Conservation (phyloP, 2,797 vertebrate species). For the Ispidina lecontei region DNA sequence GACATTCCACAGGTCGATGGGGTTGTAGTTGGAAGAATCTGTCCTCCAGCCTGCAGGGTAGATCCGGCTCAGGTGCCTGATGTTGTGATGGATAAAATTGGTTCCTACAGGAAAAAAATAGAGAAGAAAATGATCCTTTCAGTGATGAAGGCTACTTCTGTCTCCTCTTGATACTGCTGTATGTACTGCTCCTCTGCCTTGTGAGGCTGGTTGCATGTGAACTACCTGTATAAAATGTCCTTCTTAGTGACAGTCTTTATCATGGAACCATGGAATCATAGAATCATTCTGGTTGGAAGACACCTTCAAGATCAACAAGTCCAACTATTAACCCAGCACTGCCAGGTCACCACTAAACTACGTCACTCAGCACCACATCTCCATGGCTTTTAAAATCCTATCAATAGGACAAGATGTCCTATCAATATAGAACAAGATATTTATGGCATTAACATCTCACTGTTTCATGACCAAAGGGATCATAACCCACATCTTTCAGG, state of each 20-base stretch:
- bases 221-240: background rate
- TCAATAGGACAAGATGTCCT: too few relatives aligned
- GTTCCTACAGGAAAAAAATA: conserved; percentile 63
- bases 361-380: too few relatives aligned
- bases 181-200: background rate
- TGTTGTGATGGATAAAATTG: conserved; percentile 87
- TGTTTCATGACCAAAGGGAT: background rate
- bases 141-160: background rate
- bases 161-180: background rate
- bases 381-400: too few relatives aligned
- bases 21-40: conserved; percentile 95
- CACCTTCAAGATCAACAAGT: too few relatives aligned
- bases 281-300: too few relatives aligned
- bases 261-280: too few relatives aligned
- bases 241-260: background rate
- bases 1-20: conserved; percentile 91
- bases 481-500: fast-evolving
- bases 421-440: too few relatives aligned
- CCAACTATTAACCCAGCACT: too few relatives aligned
- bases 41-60: conserved; percentile 94
- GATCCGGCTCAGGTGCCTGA: conserved; percentile 90
- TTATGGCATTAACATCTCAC: background rate
- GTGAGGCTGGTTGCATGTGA: background rate
- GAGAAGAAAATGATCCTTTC: background rate
- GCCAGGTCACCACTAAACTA: too few relatives aligned